Evolutionary conservation across 2,113 vertebrate genomes (phyloP).

Genomic region (Etheostoma cragini): DNA sequence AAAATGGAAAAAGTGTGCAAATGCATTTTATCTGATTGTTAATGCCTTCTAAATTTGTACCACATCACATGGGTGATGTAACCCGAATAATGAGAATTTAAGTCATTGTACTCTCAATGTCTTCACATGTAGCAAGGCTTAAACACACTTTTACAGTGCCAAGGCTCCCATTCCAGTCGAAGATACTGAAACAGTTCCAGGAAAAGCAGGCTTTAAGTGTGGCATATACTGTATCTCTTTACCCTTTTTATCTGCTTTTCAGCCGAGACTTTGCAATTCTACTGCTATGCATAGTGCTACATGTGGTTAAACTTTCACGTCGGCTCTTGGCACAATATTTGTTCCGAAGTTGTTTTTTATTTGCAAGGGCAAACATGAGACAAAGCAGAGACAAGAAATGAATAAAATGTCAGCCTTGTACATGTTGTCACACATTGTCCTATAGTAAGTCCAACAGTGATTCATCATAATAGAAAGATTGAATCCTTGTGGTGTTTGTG

Average conservation of each 20-base stretch:
- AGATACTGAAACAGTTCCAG: constrained; percentile 16
- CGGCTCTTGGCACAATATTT: constrained; percentile 25
- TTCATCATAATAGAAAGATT: constrained; percentile 54
- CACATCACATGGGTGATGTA: background rate
- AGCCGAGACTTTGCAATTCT: constrained; percentile 16
- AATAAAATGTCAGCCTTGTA: constrained; percentile 33
- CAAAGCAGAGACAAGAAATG: constrained; percentile 43
- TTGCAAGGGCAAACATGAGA: constrained; percentile 20
- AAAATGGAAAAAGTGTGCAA: background rate
- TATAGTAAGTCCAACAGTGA: constrained; percentile 32
- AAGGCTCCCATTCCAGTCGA: background rate
- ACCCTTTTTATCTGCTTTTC: constrained; percentile 9
- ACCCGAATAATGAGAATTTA: background rate
- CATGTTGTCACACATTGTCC: constrained; percentile 41
- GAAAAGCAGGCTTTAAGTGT: constrained; percentile 25
- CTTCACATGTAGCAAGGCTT: background rate
- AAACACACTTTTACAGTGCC: background rate
- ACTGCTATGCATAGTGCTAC: background rate
- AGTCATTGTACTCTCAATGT: background rate
- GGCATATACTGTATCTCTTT: background rate
- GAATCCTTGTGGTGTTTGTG: constrained; percentile 54
- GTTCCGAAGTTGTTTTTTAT: constrained; percentile 19
- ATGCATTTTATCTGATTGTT: background rate
- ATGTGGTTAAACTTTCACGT: constrained; percentile 1
- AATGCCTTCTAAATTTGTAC: background rate